Percentiles rank a stretch among this genome's conserved stretches.
Evolutionary conservation across 2,888 invertebrate species (phyloP).

Genomic region (Napeogenes sylphis): DNA sequence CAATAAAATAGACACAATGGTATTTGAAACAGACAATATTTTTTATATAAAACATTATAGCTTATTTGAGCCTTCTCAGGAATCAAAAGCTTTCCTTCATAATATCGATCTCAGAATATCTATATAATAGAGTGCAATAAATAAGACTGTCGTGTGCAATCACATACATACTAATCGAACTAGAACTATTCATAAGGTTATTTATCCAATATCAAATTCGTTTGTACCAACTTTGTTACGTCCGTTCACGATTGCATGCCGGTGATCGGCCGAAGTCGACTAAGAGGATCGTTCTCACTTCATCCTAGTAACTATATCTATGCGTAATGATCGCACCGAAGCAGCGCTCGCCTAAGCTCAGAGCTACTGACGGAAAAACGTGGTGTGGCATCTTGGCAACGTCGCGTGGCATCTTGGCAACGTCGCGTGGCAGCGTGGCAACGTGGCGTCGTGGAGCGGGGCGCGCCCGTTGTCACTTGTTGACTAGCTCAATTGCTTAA

Average conservation of each 20-base stretch:
- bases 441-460: slow-evolving; percentile 43
- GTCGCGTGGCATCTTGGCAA: too few species aligned
- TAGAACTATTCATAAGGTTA: slow-evolving; percentile 56
- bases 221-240: slow-evolving; percentile 65
- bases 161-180: slow-evolving; percentile 55
- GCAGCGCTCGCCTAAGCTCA: slow-evolving; percentile 47
- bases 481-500: slow-evolving; percentile 75
- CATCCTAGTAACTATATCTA: slow-evolving; percentile 45
- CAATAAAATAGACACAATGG: background rate
- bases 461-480: slow-evolving; percentile 47
- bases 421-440: slow-evolving; percentile 42
- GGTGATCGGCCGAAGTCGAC: slow-evolving; percentile 22
- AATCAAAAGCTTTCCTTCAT: slow-evolving; percentile 22
- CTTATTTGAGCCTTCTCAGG: slow-evolving; percentile 28
- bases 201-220: slow-evolving; percentile 58
- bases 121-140: slow-evolving; percentile 34
- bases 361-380: slow-evolving; percentile 10
- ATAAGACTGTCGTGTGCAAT: slow-evolving; percentile 56
- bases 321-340: slow-evolving; percentile 31
- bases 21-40: background rate
- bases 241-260: slow-evolving; percentile 30
- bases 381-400: too few species aligned
- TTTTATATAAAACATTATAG: slow-evolving; percentile 14
- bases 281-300: slow-evolving; percentile 28
- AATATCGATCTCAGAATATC: slow-evolving; percentile 16